A percentile compares a stretch with the other conserved stretches of the same genome.
These are phyloP conservation scores for Peromyscus polionotus DNA, from an alignment of 2,113 vertebrate species.

Conservation along the genomic window DNA sequence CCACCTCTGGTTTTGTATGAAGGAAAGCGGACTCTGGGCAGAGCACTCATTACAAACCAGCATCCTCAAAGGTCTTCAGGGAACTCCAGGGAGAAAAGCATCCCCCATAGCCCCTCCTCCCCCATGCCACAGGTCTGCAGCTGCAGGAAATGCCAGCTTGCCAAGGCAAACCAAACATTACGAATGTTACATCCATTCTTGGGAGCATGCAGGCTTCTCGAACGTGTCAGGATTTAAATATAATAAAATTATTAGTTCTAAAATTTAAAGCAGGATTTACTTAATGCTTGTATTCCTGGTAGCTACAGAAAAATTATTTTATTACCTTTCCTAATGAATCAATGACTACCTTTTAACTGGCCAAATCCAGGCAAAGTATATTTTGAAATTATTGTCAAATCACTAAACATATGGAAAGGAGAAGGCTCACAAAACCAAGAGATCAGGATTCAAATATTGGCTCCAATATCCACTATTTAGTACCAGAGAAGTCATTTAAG, in stretches of 20 bases:
- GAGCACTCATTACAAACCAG: background rate
- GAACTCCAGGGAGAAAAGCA: background rate
- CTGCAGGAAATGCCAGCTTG: background rate
- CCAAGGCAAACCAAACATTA: background rate
- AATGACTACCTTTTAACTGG: constrained; percentile 9
- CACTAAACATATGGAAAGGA: background rate
- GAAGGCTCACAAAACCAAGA: background rate
- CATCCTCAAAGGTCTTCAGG: constrained; percentile 29
- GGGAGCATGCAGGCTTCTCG: background rate
- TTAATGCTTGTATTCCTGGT: constrained; percentile 22
- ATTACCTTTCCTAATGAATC: constrained; percentile 40
- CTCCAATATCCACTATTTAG: background rate
- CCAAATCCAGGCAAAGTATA: constrained; percentile 44
- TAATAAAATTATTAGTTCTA: constrained; percentile 13
- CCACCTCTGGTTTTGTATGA: background rate
- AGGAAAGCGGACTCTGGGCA: background rate
- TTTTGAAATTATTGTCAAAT: constrained; percentile 56
- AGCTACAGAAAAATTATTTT: constrained; percentile 26
- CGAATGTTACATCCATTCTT: background rate
- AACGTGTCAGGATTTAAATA: constrained; percentile 20
- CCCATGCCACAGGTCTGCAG: background rate
- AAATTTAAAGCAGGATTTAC: constrained; percentile 50
- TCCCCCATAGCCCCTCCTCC: background rate
- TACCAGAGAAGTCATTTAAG: background rate
- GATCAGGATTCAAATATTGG: background rate